phyloP scores from a whole-genome alignment of 2,797 vertebrate genomes.

The Valencia hispanica region DNA sequence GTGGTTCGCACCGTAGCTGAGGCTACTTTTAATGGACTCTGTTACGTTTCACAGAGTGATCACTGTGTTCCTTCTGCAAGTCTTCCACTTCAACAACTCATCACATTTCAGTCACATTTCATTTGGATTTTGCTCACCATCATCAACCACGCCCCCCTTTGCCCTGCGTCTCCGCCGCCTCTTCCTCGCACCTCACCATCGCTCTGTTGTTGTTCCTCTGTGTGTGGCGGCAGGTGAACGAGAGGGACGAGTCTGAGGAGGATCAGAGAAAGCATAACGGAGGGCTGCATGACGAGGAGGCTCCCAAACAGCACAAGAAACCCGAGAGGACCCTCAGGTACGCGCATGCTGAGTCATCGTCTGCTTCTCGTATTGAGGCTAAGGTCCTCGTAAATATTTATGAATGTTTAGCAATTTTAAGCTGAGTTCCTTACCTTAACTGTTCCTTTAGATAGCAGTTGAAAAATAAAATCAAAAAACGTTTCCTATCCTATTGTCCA shows the following conservation, averaged over 20 bases:
- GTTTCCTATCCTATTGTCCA: too few species aligned
- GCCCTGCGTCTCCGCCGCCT: background rate
- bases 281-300: constrained; percentile 83
- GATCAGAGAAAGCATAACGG: constrained; percentile 90
- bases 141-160: background rate
- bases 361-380: constrained; percentile 15
- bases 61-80: constrained; percentile 59
- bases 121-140: constrained; percentile 11
- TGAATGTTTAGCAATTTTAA: background rate
- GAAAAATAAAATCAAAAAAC: too few species aligned
- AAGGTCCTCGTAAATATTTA: constrained; percentile 31
- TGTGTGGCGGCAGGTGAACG: constrained; percentile 80
- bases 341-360: constrained; percentile 17
- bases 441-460: too few species aligned
- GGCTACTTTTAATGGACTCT: constrained; percentile 24
- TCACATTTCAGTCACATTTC: constrained; percentile 34
- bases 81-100: constrained; percentile 45
- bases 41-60: constrained; percentile 60
- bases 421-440: too few species aligned
- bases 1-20: constrained; percentile 46
- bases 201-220: constrained; percentile 16
- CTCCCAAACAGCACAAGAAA: constrained; percentile 89
- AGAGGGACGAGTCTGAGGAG: constrained; percentile 82
- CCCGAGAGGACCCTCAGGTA: constrained; percentile 92
- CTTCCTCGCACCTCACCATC: background rate